phyloP scores from a whole-genome alignment of 2,888 invertebrate genomes.

The Ormyrus pomaceus region DNA sequence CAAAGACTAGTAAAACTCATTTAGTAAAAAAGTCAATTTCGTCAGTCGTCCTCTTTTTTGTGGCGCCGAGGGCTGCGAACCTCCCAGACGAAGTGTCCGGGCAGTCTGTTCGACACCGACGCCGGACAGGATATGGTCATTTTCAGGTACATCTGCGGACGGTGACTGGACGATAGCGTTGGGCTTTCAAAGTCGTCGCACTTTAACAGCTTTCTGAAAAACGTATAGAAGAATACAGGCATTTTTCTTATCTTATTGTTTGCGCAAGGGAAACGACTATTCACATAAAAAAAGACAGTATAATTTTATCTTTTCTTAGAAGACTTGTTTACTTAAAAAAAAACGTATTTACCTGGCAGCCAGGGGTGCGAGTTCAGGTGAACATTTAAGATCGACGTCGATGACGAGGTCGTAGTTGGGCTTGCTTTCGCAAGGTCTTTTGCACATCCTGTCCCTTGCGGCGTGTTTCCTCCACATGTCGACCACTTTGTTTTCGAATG shows the following conservation, averaged over 20 bases:
- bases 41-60: background rate
- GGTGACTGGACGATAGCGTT: conserved; percentile 30
- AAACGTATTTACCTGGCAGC: conserved; percentile 57
- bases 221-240: background rate
- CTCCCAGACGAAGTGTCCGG: conserved; percentile 69
- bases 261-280: background rate
- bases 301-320: background rate
- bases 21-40: conserved; percentile 34
- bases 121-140: conserved; percentile 67
- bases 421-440: background rate
- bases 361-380: conserved; percentile 70
- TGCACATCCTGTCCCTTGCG: conserved; percentile 34
- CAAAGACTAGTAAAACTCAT: no score
- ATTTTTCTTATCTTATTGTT: background rate
- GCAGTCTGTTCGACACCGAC: conserved; percentile 67
- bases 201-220: conserved; percentile 57
- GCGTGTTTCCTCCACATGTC: conserved; percentile 52
- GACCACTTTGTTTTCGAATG: conserved; percentile 65
- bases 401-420: conserved; percentile 66
- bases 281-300: background rate
- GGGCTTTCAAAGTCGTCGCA: conserved; percentile 65
- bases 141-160: conserved; percentile 66
- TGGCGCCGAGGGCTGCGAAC: conserved; percentile 60
- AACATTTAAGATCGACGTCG: conserved; percentile 68
- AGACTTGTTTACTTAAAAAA: background rate